A percentile compares a stretch with the other conserved stretches of the same genome.
These are phyloP conservation scores for Napeogenes sylphis DNA, from an alignment of 2,888 invertebrate genomes.

Conservation along the genomic window DNA sequence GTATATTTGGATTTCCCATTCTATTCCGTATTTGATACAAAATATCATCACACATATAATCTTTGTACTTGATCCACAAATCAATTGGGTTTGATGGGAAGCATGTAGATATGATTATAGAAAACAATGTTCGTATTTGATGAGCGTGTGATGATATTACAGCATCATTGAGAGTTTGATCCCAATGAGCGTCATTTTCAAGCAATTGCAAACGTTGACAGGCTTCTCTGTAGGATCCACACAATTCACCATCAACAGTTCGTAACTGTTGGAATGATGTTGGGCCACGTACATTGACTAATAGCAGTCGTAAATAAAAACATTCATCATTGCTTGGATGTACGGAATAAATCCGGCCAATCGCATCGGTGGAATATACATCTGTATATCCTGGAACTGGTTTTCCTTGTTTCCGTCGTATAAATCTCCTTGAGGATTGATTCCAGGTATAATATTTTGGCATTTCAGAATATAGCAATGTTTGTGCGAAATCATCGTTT, in stretches of 20 bases:
- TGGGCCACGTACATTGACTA: conserved; percentile 41
- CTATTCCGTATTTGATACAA: no score
- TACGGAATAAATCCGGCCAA: conserved; percentile 44
- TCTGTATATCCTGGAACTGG: conserved; percentile 35
- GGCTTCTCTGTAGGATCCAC: no score
- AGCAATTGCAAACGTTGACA: no score
- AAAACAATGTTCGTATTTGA: no score
- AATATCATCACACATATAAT: no score
- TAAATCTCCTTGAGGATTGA: conserved; percentile 40
- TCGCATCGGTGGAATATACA: conserved; percentile 37
- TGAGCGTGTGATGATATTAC: no score
- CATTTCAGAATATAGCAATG: conserved; percentile 44
- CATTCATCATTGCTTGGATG: conserved; percentile 42
- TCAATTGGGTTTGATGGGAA: no score
- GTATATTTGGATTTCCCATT: no score
- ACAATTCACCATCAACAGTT: conserved; percentile 32
- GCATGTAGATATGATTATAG: no score
- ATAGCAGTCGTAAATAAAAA: conserved; percentile 42
- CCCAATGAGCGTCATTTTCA: no score
- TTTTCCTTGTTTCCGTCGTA: conserved; percentile 41
- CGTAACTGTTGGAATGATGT: conserved; percentile 27
- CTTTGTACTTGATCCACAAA: no score
- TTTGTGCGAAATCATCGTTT: conserved; percentile 35
- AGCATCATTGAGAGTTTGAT: no score
- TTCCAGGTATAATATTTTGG: conserved; percentile 45